Evolutionary conservation across 2,797 vertebrate genomes (phyloP).

Genomic region (Sarcophilus harrisii): DNA sequence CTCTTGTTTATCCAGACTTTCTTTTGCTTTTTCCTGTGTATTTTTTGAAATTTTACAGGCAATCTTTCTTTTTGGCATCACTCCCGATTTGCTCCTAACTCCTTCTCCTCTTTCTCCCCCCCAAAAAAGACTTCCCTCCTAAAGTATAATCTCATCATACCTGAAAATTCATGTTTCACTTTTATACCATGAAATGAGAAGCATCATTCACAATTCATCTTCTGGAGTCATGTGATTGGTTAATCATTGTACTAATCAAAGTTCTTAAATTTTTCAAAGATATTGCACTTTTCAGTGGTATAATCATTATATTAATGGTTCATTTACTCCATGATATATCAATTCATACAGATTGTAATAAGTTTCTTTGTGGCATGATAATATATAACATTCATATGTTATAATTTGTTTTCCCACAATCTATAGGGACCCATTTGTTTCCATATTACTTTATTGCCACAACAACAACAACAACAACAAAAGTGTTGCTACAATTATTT

Average conservation of each 20-base stretch:
- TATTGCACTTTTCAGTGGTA: not conserved
- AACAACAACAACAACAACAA: not conserved
- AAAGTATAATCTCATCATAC: not conserved
- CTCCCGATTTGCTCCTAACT: not conserved
- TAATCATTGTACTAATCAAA: not conserved
- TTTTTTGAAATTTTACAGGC: not conserved
- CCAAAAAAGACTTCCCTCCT: not conserved
- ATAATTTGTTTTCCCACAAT: not conserved
- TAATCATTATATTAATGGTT: not conserved
- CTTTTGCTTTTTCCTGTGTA: not conserved
- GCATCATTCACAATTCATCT: not conserved
- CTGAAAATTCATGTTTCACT: not conserved
- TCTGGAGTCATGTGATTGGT: not conserved
- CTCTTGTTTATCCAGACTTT: not conserved
- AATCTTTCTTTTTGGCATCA: not conserved
- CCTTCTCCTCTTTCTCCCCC: fast-evolving
- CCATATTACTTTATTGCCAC: not conserved
- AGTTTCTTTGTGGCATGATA: not conserved
- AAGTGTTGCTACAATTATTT: not conserved
- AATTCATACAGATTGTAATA: not conserved
- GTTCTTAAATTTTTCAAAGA: not conserved
- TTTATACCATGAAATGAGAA: not conserved
- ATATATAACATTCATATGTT: not conserved
- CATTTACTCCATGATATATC: not conserved
- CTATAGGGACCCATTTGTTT: not conserved